A percentile compares a stretch with the other conserved stretches of the same genome.
phyloP scores from a whole-genome alignment of 2,797 vertebrate genomes.

The Siniperca scherzeri region DNA sequence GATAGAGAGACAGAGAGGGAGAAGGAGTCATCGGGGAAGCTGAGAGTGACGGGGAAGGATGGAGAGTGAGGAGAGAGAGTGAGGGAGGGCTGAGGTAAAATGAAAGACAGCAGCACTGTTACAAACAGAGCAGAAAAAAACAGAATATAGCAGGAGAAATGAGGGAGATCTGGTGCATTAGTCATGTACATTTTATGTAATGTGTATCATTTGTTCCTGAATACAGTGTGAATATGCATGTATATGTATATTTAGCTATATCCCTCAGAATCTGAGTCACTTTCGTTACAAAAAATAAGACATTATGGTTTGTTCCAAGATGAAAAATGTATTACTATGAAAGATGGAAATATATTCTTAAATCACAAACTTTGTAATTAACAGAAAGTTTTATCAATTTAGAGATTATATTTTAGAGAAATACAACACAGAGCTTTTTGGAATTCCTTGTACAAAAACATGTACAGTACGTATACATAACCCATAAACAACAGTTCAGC shows the following conservation, averaged over 20 bases:
- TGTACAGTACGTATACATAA: not conserved
- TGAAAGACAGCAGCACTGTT: constrained; percentile 26
- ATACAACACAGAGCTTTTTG: not conserved
- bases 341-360: not conserved
- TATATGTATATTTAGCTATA: not conserved
- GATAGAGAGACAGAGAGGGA: constrained; percentile 37
- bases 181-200: constrained; percentile 16
- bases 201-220: not conserved
- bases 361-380: not conserved
- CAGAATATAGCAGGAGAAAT: not conserved
- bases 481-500: not conserved
- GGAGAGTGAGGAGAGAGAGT: not conserved
- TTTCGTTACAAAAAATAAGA: not conserved
- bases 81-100: not conserved
- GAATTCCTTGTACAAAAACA: not conserved
- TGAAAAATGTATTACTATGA: not conserved
- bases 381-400: not conserved
- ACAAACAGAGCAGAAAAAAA: constrained; percentile 8
- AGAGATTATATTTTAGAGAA: not conserved
- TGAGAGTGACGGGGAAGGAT: constrained; percentile 40
- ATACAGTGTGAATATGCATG: constrained; percentile 22
- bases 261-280: not conserved
- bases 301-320: not conserved
- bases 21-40: constrained; percentile 42
- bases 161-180: not conserved